Percentiles rank a stretch among this genome's conserved stretches.
phyloP scores from a whole-genome alignment of 2,888 invertebrate species.

The Aporophyla lueneburgensis region DNA sequence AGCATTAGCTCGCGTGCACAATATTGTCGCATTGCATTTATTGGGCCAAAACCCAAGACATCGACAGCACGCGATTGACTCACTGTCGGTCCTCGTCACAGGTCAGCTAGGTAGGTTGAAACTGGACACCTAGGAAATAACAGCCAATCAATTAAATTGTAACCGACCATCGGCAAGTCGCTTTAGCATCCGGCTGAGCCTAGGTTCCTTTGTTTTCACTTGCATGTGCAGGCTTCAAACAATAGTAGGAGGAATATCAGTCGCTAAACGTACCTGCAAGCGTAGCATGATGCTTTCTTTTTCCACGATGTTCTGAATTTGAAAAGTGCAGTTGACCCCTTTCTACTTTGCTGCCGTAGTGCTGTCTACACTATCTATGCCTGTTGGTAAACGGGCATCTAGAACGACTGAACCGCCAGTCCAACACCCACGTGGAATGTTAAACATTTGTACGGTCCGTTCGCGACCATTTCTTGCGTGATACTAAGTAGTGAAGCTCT shows the following conservation, averaged over 20 bases:
- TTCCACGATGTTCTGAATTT: too few relatives aligned
- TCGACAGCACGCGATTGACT: slow-evolving; percentile 24
- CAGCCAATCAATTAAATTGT: background rate
- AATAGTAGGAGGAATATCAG: background rate
- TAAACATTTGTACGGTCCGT: background rate
- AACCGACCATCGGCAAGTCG: background rate
- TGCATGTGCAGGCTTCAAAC: background rate
- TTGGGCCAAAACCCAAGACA: background rate
- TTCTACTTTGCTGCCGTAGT: too few relatives aligned
- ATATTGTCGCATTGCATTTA: slow-evolving; percentile 43
- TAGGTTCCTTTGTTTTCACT: background rate
- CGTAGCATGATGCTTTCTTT: too few relatives aligned
- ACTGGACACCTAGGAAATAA: background rate
- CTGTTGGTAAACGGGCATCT: background rate
- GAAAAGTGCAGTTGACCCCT: too few relatives aligned
- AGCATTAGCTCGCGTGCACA: slow-evolving; percentile 42
- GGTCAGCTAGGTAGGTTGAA: slow-evolving; percentile 18
- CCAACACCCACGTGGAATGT: background rate
- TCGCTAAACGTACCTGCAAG: too few relatives aligned
- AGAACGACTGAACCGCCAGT: background rate
- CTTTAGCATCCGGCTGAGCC: background rate
- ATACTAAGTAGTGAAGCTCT: slow-evolving; percentile 12
- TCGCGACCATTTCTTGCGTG: slow-evolving; percentile 4
- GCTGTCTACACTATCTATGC: too few relatives aligned
- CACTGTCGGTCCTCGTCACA: slow-evolving; percentile 4